Percentiles rank a stretch among this genome's conserved stretches.
Evolutionary conservation across 53 echinoderm and acorn worm species (phyloP).

Genomic region (Pentamera pediparva): DNA sequence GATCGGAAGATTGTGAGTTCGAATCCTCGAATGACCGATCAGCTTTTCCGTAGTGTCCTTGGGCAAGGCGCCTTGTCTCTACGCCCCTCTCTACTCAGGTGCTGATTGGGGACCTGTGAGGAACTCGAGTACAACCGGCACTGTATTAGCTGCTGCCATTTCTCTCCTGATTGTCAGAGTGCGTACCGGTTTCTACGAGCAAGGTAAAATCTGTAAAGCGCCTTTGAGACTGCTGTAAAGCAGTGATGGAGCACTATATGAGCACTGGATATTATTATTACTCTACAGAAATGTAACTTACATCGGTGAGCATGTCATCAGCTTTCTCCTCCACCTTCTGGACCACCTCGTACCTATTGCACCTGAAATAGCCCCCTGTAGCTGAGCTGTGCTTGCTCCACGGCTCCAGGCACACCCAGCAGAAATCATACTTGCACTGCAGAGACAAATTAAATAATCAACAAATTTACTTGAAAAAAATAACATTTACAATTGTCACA

Average conservation of each 20-base stretch:
- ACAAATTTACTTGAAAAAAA: too few species aligned
- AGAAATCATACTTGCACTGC: slow-evolving; percentile 96
- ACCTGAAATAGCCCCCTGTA: slow-evolving; percentile 94
- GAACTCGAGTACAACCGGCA: too few species aligned
- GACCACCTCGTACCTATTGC: slow-evolving; percentile 93
- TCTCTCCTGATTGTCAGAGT: too few species aligned
- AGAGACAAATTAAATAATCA: too few species aligned
- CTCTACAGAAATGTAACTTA: slow-evolving; percentile 20
- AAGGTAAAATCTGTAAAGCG: not conserved
- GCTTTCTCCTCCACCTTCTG: slow-evolving; percentile 90
- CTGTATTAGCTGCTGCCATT: too few species aligned
- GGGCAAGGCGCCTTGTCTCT: too few species aligned
- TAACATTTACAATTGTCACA: too few species aligned
- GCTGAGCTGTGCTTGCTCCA: slow-evolving; percentile 98
- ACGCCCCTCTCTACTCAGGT: too few species aligned
- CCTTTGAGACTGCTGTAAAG: not conserved
- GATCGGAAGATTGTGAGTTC: too few species aligned
- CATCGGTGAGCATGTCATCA: slow-evolving; percentile 66
- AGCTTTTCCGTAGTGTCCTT: too few species aligned
- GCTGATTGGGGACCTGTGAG: too few species aligned
- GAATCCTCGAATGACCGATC: too few species aligned
- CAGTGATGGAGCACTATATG: not conserved
- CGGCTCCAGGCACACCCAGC: slow-evolving; percentile 95
- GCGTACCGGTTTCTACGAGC: not conserved
- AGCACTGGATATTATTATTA: not conserved